Percentiles rank a stretch among this genome's conserved stretches.
These are phyloP conservation scores for Arctopsyche grandis DNA, from an alignment of 1,140 invertebrate genomes.

Conservation along the genomic window DNA sequence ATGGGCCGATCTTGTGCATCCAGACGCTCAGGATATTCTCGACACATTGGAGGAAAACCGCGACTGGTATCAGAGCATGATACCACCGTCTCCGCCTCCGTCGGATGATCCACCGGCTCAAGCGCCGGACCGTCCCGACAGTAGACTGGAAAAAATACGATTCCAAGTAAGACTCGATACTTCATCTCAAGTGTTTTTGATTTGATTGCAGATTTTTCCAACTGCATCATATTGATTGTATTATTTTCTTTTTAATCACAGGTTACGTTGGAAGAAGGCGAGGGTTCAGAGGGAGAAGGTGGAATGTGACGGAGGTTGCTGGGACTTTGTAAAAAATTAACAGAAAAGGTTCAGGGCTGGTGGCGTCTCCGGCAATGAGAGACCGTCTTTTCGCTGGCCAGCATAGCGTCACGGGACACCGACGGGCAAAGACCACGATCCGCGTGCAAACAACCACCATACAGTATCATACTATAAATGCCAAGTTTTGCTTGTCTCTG, in stretches of 20 bases:
- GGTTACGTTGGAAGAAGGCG: constrained; percentile 87
- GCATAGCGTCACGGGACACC: constrained; percentile 34
- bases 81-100: constrained; percentile 81
- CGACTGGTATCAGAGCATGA: constrained; percentile 95
- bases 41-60: constrained; percentile 98
- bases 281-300: constrained; percentile 72
- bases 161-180: constrained; percentile 70
- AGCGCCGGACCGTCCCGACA: constrained; percentile 64
- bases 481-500: constrained; percentile 44
- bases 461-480: constrained; percentile 16
- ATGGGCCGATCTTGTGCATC: constrained; percentile 98
- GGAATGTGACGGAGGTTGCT: constrained; percentile 90
- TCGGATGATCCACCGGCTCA: constrained; percentile 66
- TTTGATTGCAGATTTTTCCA: neutral
- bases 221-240: neutral
- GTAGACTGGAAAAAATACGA: constrained; percentile 71
- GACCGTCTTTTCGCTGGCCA: constrained; percentile 10
- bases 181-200: constrained; percentile 23
- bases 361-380: constrained; percentile 76
- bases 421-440: constrained; percentile 22
- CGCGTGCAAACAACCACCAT: constrained; percentile 43
- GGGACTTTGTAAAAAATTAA: constrained; percentile 84
- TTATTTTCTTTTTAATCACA: constrained; percentile 61
- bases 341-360: constrained; percentile 85
- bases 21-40: constrained; percentile 97